These are phyloP conservation scores for Holothuria leucospilota DNA, from an alignment of 53 echinoderm and acorn worm species.

Conservation along the genomic window DNA sequence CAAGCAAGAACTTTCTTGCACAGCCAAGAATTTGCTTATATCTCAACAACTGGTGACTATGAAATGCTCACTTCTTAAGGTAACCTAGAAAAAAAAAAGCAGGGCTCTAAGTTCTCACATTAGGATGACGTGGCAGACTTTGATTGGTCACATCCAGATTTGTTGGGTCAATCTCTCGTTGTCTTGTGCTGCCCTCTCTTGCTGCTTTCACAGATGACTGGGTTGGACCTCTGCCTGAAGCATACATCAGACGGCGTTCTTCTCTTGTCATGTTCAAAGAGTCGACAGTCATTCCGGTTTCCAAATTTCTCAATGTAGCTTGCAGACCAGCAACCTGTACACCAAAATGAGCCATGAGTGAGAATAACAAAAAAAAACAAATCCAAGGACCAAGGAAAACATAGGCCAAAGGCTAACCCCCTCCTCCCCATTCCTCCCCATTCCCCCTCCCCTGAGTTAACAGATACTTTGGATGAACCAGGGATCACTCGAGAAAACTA, in stretches of 20 bases:
- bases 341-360: neutral
- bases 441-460: no score
- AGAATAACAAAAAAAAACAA: no score
- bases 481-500: no score
- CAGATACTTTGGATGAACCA: no score
- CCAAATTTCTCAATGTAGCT: conserved; percentile 91
- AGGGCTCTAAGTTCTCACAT: conserved; percentile 63
- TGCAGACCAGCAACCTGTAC: conserved; percentile 90
- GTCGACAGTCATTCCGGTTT: conserved; percentile 64
- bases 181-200: conserved; percentile 64
- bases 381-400: neutral
- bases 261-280: conserved; percentile 69
- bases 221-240: conserved; percentile 89
- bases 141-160: conserved; percentile 88
- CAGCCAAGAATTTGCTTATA: no score
- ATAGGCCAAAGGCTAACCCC: neutral
- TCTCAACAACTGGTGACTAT: no score
- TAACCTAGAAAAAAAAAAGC: no score
- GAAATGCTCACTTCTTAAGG: no score
- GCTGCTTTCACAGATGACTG: conserved; percentile 77
- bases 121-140: conserved; percentile 78
- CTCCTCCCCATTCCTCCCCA: no score
- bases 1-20: no score
- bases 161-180: conserved; percentile 51
- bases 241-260: conserved; percentile 84